phyloP scores from a whole-genome alignment of 2,113 vertebrate species.

The Helogale parvula region DNA sequence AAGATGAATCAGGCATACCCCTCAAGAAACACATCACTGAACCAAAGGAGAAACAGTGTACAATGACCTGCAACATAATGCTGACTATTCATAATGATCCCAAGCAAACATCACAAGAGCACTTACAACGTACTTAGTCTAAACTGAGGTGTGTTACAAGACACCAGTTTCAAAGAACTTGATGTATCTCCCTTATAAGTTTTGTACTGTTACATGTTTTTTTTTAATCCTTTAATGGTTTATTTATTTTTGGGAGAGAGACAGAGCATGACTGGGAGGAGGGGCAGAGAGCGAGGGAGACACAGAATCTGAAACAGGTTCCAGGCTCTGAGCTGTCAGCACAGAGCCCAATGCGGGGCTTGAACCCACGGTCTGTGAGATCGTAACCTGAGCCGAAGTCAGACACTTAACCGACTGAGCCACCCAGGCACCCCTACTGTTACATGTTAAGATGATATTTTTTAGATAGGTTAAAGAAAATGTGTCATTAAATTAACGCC shows the following conservation, averaged over 20 bases:
- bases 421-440: no score
- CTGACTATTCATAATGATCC: not conserved
- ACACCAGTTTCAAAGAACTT: not conserved
- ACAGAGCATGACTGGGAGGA: no score
- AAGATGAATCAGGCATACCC: not conserved
- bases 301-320: no score
- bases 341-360: no score
- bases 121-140: not conserved
- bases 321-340: no score
- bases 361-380: no score
- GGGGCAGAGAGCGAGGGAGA: no score
- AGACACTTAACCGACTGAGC: no score
- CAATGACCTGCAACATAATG: not conserved
- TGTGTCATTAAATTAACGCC: not conserved
- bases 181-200: not conserved
- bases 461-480: not conserved
- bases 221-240: no score
- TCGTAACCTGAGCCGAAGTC: no score
- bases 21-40: not conserved
- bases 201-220: not conserved
- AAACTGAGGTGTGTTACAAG: not conserved
- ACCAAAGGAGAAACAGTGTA: not conserved
- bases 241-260: no score
- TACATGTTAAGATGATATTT: not conserved
- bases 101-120: not conserved